Percentiles rank a stretch among this genome's conserved stretches.
Evolutionary conservation across 1,140 invertebrate genomes (phyloP).

Genomic region (Manduca sexta): DNA sequence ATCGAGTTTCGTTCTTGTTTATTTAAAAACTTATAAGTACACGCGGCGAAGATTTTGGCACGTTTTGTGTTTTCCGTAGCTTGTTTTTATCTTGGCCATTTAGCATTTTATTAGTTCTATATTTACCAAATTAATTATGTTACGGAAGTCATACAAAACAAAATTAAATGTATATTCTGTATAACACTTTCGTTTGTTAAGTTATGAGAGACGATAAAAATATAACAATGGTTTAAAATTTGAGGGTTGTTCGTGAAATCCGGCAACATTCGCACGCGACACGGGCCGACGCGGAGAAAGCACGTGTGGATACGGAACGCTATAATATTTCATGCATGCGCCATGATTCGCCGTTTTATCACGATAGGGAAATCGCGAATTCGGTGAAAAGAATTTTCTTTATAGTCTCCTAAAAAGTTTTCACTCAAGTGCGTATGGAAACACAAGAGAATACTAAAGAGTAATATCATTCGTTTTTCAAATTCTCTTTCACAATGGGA

Average conservation of each 20-base stretch:
- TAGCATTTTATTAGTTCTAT: too few species aligned
- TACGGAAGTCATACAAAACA: too few species aligned
- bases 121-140: too few species aligned
- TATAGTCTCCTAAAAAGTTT: conserved; percentile 48
- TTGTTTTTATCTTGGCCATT: too few species aligned
- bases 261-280: conserved; percentile 5
- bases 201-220: too few species aligned
- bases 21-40: conserved; percentile 4
- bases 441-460: conserved; percentile 32
- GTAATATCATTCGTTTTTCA: conserved; percentile 44
- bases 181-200: background rate
- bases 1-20: conserved; percentile 22
- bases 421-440: conserved; percentile 42
- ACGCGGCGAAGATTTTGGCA: too few species aligned
- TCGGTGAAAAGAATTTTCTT: conserved; percentile 47
- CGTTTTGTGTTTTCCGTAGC: too few species aligned
- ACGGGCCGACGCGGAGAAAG: conserved; percentile 1
- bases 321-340: conserved; percentile 49
- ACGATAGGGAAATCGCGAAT: conserved; percentile 58
- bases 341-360: conserved; percentile 50
- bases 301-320: conserved; percentile 36
- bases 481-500: conserved; percentile 54
- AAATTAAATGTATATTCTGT: too few species aligned
- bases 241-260: conserved; percentile 11
- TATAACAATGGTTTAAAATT: background rate